Evolutionary conservation across 2,888 invertebrate genomes (phyloP).

Genomic region (Andrena hattorfiana): DNA sequence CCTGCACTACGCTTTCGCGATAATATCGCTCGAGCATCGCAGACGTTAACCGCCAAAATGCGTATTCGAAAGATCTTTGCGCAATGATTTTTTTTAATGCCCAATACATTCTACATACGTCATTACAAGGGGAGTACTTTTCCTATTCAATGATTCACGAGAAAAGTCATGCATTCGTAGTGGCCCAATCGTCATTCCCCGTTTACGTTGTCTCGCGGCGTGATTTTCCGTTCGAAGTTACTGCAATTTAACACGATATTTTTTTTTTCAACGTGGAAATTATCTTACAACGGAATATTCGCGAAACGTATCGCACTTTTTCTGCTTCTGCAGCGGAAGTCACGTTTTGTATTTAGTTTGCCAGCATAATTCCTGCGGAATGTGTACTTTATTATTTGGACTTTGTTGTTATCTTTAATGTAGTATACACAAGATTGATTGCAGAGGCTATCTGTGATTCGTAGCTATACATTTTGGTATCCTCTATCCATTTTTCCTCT

Average conservation of each 20-base stretch:
- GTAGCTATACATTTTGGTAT: conserved; percentile 6
- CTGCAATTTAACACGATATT: neutral
- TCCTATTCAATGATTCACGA: conserved; percentile 74
- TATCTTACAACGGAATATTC: conserved; percentile 15
- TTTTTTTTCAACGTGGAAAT: conserved; percentile 9
- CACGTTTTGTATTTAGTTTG: neutral
- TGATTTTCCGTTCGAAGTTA: neutral
- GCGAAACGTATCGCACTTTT: neutral
- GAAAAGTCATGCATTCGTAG: conserved; percentile 49
- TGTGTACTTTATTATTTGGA: conserved; percentile 20
- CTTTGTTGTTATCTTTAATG: conserved; percentile 36
- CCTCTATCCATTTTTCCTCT: neutral
- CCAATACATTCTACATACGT: conserved; percentile 77
- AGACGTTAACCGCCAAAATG: conserved; percentile 54
- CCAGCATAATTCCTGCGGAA: conserved; percentile 24
- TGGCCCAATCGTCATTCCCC: neutral
- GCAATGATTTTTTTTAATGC: conserved; percentile 49
- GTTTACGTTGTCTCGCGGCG: conserved; percentile 8
- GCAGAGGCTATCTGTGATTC: neutral
- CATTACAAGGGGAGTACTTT: conserved; percentile 72
- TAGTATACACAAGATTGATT: conserved; percentile 21
- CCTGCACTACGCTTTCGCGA: neutral
- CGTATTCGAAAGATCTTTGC: conserved; percentile 22
- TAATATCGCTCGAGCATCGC: conserved; percentile 4
- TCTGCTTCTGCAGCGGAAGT: neutral